Base-by-base conservation (phyloP, 1,140 invertebrate genomes). In the Potamilus streckersoni region DNA sequence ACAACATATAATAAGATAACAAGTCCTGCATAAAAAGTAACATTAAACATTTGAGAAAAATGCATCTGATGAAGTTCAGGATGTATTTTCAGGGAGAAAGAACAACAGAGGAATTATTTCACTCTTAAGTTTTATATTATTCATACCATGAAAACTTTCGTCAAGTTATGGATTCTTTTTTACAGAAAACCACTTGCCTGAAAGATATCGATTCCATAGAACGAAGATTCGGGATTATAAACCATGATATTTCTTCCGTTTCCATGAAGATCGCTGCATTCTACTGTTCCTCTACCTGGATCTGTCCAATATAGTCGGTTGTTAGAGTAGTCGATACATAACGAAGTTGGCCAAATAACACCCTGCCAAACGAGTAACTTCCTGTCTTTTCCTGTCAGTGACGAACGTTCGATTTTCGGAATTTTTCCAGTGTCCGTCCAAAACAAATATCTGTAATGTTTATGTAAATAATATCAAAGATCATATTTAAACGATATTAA, bases 341-440 rank as follows among this genome's bases (percentile, higher is more conserved):
- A 23, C 38, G 69, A 59, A 8, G 68, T 64, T 1, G 74, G 74
- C 17, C 63, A 49, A 19, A 76, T 59, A 6, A 76, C 8, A 59
- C 74, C 65, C 20, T 76, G 59, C 69, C 69, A 76, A 5, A 72
- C 55, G 11, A 77, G 61, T 14, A 63, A 16, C 23, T 31, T 73
- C 61, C 75, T 38, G 14, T 72, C n/a, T 14, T 17, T 15, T 20
- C 75, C 75, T 19, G 38, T 66, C 16, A 77, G 64, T 27, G 68
- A 49, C 14, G 75, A 77, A 31, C 75, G 49, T 69, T 77, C 75
- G 23, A 77, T 77, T 55, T 77, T 72, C 4, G 64, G 70, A 55
- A 31, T 20, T 8, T 17, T 27, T 13, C 75, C 75, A 16, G 57
- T 61, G 70, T 77, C 75, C 6, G 75, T 61, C 75, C 75, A 77